These are phyloP conservation scores for Habrosyne pyritoides DNA, from an alignment of 2,888 invertebrate species.

Conservation along the genomic window DNA sequence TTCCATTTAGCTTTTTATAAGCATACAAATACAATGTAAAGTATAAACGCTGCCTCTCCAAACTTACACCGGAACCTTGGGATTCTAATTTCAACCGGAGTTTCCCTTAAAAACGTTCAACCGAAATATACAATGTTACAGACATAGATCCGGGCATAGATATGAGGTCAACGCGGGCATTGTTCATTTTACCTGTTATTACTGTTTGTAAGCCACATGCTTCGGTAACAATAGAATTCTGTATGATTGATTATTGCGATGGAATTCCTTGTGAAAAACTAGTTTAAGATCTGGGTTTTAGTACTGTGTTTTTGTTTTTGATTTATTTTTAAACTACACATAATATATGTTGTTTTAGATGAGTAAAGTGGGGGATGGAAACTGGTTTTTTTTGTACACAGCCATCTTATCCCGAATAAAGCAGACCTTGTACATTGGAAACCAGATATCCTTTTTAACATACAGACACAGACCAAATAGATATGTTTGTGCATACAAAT, in stretches of 20 bases:
- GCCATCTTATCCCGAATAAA: no score
- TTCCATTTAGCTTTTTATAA: no score
- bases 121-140: constrained; percentile 72
- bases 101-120: constrained; percentile 72
- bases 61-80: constrained; percentile 41
- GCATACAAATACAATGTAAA: no score
- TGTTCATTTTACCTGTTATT: constrained; percentile 67
- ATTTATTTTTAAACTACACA: no score
- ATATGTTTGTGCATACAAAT: no score
- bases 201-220: constrained; percentile 13
- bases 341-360: no score
- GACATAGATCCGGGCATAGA: constrained; percentile 67
- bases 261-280: neutral
- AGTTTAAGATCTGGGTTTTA: neutral
- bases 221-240: neutral
- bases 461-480: no score
- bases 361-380: no score
- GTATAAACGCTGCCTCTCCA: constrained; percentile 25
- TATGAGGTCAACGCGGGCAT: constrained; percentile 62
- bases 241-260: neutral
- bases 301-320: no score
- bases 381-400: no score
- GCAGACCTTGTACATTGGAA: no score
- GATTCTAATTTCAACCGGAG: constrained; percentile 69
- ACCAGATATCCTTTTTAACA: no score